Conservation (phyloP, 30 jellyfish, hydroid and myxozoan species). For the Hydra vulgaris region DNA sequence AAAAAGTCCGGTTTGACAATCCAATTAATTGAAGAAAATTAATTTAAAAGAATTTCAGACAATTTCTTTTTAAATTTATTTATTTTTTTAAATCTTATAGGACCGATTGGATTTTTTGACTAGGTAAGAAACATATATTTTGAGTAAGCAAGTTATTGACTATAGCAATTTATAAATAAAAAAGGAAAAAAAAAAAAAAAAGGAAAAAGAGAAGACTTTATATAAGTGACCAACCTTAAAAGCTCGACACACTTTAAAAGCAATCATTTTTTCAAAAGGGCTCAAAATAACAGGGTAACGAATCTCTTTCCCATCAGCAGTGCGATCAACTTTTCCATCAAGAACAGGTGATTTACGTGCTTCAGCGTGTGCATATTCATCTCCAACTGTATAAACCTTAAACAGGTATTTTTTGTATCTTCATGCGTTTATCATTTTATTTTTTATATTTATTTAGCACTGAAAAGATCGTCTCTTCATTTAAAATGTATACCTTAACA, state of each 20-base stretch:
- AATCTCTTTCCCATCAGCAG: constrained; percentile 79
- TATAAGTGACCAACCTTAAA: constrained; percentile 49
- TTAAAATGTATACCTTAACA: constrained; percentile 54
- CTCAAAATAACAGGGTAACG: constrained; percentile 93
- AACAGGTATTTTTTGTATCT: not conserved
- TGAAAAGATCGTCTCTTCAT: not conserved
- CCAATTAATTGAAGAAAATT: too few relatives aligned
- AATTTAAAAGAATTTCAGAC: too few relatives aligned
- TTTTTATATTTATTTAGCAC: not conserved
- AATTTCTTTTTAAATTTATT: too few relatives aligned
- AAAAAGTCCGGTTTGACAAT: too few relatives aligned
- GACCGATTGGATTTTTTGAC: too few relatives aligned
- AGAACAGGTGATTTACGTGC: constrained; percentile 96
- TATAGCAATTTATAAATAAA: too few relatives aligned
- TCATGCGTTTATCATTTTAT: not conserved
- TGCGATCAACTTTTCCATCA: constrained; percentile 94
- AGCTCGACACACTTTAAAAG: constrained; percentile 60
- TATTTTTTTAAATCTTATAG: too few relatives aligned
- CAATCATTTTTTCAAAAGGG: constrained; percentile 67
- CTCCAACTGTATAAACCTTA: constrained; percentile 85
- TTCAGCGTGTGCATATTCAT: constrained; percentile 95
- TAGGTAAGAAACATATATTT: too few relatives aligned
- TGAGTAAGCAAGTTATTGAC: too few relatives aligned
- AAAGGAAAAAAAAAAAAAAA: too few relatives aligned
- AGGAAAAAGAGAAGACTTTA: not conserved